phyloP scores from a whole-genome alignment of 2,113 vertebrate species.

The Maylandia zebra region DNA sequence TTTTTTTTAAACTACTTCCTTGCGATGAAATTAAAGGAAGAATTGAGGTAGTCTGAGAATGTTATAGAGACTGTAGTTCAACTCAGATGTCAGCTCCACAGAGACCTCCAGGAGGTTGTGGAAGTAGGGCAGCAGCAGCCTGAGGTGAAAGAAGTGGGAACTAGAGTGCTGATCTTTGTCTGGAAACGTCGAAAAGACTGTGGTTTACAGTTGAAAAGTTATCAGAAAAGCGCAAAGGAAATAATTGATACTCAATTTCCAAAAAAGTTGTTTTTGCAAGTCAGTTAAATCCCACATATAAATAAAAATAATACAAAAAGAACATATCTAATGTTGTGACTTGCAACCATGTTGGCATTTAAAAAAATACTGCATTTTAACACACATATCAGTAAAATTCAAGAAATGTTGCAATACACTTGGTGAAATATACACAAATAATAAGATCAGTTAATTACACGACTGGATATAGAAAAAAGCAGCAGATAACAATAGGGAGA shows the following conservation, averaged over 20 bases:
- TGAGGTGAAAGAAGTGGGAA: neutral
- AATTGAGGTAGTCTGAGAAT: neutral
- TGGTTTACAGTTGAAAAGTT: neutral
- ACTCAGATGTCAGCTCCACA: neutral
- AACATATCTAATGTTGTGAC: neutral
- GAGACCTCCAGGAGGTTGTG: neutral
- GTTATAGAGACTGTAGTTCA: neutral
- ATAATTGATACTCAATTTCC: neutral
- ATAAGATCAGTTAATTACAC: neutral
- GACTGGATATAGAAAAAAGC: neutral
- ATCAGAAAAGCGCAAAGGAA: neutral
- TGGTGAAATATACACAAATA: neutral
- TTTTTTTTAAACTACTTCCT: neutral
- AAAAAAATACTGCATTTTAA: neutral
- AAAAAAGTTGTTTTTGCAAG: neutral
- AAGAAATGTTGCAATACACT: neutral
- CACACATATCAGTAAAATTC: neutral
- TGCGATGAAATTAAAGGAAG: neutral
- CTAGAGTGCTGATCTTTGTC: neutral
- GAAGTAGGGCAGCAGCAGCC: slow-evolving; percentile 15
- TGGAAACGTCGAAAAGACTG: neutral
- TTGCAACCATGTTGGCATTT: neutral
- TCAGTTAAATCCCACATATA: neutral
- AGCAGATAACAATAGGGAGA: neutral
- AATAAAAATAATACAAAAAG: neutral